Evolutionary conservation across 2,888 invertebrate species (phyloP).

Genomic region (Pyrgus malvae): DNA sequence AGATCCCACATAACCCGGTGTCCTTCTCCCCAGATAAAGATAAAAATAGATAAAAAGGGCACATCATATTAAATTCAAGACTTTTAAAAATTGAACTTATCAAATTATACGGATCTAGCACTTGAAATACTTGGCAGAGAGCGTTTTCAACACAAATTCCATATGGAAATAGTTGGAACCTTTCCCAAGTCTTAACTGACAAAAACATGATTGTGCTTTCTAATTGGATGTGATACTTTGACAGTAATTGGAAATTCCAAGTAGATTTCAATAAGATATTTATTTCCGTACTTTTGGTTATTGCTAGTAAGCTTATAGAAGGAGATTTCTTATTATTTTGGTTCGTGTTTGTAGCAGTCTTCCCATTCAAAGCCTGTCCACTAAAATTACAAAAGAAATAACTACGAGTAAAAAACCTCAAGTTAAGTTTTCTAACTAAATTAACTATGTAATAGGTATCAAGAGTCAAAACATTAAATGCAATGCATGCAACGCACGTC

Average conservation of each 20-base stretch:
- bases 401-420: too few species aligned
- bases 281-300: not conserved
- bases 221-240: slow-evolving; percentile 10
- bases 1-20: too few species aligned
- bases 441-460: too few species aligned
- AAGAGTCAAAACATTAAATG: too few species aligned
- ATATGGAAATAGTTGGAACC: slow-evolving; percentile 24
- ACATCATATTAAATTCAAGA: not conserved
- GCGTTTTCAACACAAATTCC: slow-evolving; percentile 4
- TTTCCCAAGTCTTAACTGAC: slow-evolving; percentile 23
- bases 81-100: not conserved
- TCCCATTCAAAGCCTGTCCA: too few species aligned
- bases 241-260: slow-evolving; percentile 24
- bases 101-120: not conserved
- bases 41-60: too few species aligned
- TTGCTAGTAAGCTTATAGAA: slow-evolving; percentile 6
- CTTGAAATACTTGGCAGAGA: slow-evolving; percentile 19
- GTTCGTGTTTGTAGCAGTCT: too few species aligned
- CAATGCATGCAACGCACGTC: too few species aligned
- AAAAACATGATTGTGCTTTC: slow-evolving; percentile 16
- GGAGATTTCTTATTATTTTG: too few species aligned
- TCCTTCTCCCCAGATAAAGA: too few species aligned
- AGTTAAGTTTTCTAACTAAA: too few species aligned
- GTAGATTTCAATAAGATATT: slow-evolving; percentile 8
- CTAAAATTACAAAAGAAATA: too few species aligned